These are phyloP conservation scores for Sakesphorus luctuosus DNA, from an alignment of 2,113 vertebrate species.

Conservation along the genomic window DNA sequence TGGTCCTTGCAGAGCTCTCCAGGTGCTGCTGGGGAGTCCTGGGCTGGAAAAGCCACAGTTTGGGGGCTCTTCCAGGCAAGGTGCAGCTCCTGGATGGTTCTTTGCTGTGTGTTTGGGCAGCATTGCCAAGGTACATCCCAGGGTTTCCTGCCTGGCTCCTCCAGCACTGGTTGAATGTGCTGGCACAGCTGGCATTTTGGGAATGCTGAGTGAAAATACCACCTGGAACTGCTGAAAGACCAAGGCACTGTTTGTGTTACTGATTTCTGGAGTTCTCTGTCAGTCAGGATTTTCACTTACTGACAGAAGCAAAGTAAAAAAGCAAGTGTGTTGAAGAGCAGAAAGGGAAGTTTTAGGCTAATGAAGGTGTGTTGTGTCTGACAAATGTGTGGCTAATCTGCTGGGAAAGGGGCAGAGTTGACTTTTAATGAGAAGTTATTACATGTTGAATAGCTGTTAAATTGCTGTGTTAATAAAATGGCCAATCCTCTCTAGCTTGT, in stretches of 20 bases:
- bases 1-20: background rate
- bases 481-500: slow-evolving; percentile 16
- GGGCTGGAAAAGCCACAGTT: background rate
- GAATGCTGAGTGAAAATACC: background rate
- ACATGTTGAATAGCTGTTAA: slow-evolving; percentile 26
- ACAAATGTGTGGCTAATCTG: slow-evolving; percentile 1
- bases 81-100: background rate
- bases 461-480: slow-evolving; percentile 24
- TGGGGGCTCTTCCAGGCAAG: background rate
- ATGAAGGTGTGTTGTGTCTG: background rate
- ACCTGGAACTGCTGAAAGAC: accelerated
- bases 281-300: background rate
- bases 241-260: background rate
- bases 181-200: background rate
- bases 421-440: slow-evolving; percentile 38
- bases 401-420: background rate
- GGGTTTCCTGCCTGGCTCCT: background rate
- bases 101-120: background rate
- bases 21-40: background rate
- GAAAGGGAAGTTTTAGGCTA: background rate
- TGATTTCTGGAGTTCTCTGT: background rate
- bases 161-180: background rate
- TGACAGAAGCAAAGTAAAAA: background rate
- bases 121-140: accelerated
- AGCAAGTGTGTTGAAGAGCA: background rate